Evolutionary conservation across 2,888 invertebrate species (phyloP).

Genomic region (Ligdia adustata): DNA sequence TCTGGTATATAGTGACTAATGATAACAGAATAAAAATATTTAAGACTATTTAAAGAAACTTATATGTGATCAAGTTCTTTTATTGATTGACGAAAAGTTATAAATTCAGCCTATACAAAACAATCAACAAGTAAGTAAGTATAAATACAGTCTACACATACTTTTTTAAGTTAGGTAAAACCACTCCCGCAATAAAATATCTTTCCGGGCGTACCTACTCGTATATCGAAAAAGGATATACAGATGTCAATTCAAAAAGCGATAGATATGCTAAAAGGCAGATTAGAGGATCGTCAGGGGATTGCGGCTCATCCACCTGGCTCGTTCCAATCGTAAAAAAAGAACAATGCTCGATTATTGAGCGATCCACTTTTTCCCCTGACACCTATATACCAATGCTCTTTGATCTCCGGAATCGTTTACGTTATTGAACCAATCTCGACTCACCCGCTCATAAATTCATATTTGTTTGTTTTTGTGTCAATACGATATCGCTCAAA

Average conservation of each 20-base stretch:
- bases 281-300: slow-evolving; percentile 44
- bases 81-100: too few relatives aligned
- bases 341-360: slow-evolving; percentile 40
- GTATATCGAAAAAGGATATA: too few relatives aligned
- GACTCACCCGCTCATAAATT: slow-evolving; percentile 37
- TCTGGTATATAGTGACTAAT: too few relatives aligned
- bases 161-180: too few relatives aligned
- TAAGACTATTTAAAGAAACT: too few relatives aligned
- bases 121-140: too few relatives aligned
- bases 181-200: too few relatives aligned
- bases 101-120: too few relatives aligned
- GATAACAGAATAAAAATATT: too few relatives aligned
- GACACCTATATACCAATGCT: slow-evolving; percentile 38
- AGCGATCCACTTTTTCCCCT: slow-evolving; percentile 47
- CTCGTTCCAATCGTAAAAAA: slow-evolving; percentile 36
- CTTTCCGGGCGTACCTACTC: too few relatives aligned
- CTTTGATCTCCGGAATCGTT: slow-evolving; percentile 54
- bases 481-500: slow-evolving; percentile 13
- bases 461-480: slow-evolving; percentile 29
- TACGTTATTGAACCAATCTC: slow-evolving; percentile 49
- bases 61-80: too few relatives aligned
- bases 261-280: slow-evolving; percentile 36
- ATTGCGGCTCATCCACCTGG: slow-evolving; percentile 44
- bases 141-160: too few relatives aligned
- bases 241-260: slow-evolving; percentile 20